Conservation (phyloP, 2,888 invertebrate species). For the Ochlodes sylvanus region DNA sequence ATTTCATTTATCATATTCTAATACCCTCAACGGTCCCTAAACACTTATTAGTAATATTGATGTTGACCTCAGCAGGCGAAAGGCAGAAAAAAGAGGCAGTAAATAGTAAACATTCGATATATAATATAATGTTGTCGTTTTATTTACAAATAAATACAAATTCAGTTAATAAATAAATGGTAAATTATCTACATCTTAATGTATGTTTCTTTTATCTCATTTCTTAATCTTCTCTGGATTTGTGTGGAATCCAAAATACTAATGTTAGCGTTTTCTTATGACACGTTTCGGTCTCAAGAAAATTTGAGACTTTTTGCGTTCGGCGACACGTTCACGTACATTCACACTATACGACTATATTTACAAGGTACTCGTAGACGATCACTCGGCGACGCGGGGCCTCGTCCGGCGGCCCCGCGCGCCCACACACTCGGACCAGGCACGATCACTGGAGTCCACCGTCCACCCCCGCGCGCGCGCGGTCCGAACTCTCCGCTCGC, state of each 20-base stretch:
- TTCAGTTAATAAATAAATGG: constrained; percentile 86
- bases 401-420: constrained; percentile 69
- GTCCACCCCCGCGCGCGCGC: constrained; percentile 55
- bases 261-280: constrained; percentile 83
- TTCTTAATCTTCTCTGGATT: constrained; percentile 83
- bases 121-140: constrained; percentile 84
- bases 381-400: constrained; percentile 60
- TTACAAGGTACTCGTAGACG: constrained; percentile 80
- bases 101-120: constrained; percentile 85
- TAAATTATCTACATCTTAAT: constrained; percentile 86
- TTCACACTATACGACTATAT: constrained; percentile 85
- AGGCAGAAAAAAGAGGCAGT: constrained; percentile 75
- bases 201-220: constrained; percentile 84
- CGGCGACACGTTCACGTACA: constrained; percentile 85
- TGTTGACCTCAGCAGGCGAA: constrained; percentile 41
- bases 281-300: constrained; percentile 84
- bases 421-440: constrained; percentile 67
- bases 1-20: too few species aligned
- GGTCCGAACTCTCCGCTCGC: constrained; percentile 74
- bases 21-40: background rate
- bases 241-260: constrained; percentile 81
- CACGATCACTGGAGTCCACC: constrained; percentile 73
- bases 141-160: constrained; percentile 86
- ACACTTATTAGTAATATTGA: background rate
- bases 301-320: constrained; percentile 84